Conservation (phyloP, 1,140 invertebrate species). For the Euschistus heros region DNA sequence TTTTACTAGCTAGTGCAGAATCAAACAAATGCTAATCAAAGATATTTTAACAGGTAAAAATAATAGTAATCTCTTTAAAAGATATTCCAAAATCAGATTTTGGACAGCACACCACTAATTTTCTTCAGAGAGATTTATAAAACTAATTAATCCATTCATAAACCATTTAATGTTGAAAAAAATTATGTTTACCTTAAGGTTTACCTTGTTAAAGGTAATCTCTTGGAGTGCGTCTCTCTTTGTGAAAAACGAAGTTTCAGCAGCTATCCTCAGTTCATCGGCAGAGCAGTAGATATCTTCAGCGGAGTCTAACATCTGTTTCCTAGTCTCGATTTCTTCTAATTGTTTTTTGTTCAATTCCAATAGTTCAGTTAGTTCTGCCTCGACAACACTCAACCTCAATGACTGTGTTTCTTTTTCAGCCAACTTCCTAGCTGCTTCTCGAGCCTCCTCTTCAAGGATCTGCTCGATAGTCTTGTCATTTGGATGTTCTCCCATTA, state of each 20-base stretch:
- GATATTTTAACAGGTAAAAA: too few species aligned
- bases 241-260: constrained; percentile 6
- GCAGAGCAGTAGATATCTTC: constrained; percentile 50
- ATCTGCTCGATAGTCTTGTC: constrained; percentile 51
- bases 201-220: constrained; percentile 34
- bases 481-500: constrained; percentile 52
- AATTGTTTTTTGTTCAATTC: constrained; percentile 35
- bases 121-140: too few species aligned
- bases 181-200: too few species aligned
- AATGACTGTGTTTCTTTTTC: constrained; percentile 49
- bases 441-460: constrained; percentile 45
- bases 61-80: too few species aligned
- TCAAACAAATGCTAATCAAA: too few species aligned
- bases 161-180: too few species aligned
- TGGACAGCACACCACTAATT: too few species aligned
- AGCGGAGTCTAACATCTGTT: constrained; percentile 34
- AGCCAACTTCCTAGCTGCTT: constrained; percentile 46
- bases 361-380: constrained; percentile 46
- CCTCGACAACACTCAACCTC: constrained; percentile 36
- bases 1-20: too few species aligned
- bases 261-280: constrained; percentile 39
- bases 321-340: constrained; percentile 31
- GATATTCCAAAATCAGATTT: too few species aligned
- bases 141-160: too few species aligned
- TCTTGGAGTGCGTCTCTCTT: constrained; percentile 45